These are phyloP conservation scores for Sebastes matsubarae DNA, from an alignment of 2,797 vertebrate species.

Conservation along the genomic window DNA sequence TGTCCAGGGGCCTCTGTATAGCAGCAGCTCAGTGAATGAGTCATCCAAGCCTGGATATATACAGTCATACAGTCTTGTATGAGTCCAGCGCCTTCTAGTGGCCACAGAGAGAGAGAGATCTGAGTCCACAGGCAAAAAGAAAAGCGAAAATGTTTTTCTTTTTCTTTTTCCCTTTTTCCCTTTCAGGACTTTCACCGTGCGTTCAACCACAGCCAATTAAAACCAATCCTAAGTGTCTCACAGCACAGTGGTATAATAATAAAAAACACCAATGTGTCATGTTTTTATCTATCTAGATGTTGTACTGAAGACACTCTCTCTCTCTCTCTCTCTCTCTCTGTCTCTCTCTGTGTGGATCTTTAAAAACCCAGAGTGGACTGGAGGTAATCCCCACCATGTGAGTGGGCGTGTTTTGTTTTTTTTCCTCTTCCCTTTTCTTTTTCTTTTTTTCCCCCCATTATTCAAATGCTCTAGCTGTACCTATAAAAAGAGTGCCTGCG, in stretches of 20 bases:
- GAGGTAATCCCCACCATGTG: constrained; percentile 96
- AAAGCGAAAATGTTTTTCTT: constrained; percentile 15
- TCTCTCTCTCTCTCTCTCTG: not conserved
- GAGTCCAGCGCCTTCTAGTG: constrained; percentile 68
- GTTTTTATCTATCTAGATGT: constrained; percentile 3
- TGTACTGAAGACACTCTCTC: constrained; percentile 2
- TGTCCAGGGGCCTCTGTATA: constrained; percentile 4
- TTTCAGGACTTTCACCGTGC: constrained; percentile 6
- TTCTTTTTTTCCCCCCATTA: constrained; percentile 80
- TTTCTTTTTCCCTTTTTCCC: constrained; percentile 1
- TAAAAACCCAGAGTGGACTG: constrained; percentile 79
- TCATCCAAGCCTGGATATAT: constrained; percentile 38
- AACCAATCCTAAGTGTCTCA: not conserved
- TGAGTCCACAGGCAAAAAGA: constrained; percentile 8
- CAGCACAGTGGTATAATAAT: not conserved
- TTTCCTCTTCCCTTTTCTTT: constrained; percentile 54
- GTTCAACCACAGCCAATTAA: constrained; percentile 12
- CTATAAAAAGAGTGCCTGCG: constrained; percentile 91
- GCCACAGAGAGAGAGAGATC: not conserved
- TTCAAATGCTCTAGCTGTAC: constrained; percentile 86
- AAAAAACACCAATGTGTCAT: not conserved
- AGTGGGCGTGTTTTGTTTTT: constrained; percentile 91
- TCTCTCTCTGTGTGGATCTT: constrained; percentile 24
- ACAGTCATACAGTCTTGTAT: not conserved
- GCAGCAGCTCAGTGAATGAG: constrained; percentile 41